Conservation (phyloP, 1,140 invertebrate genomes). For the Bombus fervidus region DNA sequence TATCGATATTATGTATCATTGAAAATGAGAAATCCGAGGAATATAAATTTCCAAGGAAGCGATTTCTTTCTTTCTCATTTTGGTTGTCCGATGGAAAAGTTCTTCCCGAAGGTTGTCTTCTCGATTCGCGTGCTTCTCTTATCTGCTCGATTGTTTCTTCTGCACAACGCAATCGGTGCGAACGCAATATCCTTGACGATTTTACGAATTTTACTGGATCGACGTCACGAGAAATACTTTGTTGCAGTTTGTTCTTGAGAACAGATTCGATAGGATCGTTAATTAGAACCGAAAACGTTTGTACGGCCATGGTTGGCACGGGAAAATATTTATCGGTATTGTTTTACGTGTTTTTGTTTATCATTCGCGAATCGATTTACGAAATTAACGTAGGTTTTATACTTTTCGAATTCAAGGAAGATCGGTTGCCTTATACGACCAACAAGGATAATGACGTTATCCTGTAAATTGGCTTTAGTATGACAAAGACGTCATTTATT, state of each 20-base stretch:
- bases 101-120: background rate
- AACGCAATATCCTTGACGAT: constrained; percentile 15
- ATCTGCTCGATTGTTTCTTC: background rate
- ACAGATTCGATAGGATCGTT: background rate
- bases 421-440: background rate
- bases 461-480: background rate
- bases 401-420: background rate
- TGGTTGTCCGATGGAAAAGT: background rate
- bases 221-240: constrained; percentile 29
- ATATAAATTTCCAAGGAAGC: background rate
- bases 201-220: background rate
- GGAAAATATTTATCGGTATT: background rate
- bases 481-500: too few species aligned
- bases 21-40: background rate
- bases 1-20: background rate
- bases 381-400: background rate
- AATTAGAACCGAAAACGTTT: background rate
- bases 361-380: background rate
- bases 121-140: background rate
- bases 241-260: background rate
- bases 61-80: background rate
- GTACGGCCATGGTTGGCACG: background rate
- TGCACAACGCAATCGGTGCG: background rate
- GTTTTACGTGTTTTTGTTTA: background rate
- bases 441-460: background rate